Evolutionary conservation across 2,113 vertebrate genomes (phyloP).

Genomic region (Gavia stellata): DNA sequence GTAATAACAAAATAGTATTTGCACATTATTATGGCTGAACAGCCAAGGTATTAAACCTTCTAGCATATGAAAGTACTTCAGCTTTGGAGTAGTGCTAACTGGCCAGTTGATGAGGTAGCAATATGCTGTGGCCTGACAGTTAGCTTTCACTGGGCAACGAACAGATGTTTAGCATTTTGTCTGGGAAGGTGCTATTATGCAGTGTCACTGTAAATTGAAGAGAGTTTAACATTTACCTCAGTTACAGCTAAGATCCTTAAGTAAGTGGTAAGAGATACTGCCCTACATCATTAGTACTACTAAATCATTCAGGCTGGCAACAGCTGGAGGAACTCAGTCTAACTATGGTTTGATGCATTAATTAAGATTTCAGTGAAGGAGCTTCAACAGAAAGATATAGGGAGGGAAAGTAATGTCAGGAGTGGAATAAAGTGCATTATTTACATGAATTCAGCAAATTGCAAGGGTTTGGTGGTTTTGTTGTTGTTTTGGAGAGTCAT

Average conservation of each 20-base stretch:
- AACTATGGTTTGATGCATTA: neutral
- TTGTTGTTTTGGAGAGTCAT: neutral
- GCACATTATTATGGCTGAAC: neutral
- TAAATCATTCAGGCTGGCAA: neutral
- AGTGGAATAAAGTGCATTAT: neutral
- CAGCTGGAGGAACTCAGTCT: neutral
- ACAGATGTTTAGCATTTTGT: neutral
- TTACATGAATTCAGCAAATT: neutral
- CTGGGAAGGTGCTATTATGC: neutral
- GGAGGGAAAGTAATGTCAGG: neutral
- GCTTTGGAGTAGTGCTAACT: neutral
- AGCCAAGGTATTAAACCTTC: neutral
- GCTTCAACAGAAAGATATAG: neutral
- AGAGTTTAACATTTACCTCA: neutral
- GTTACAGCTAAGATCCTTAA: neutral
- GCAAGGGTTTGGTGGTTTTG: neutral
- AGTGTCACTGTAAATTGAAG: neutral
- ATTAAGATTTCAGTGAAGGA: neutral
- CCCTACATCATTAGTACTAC: neutral
- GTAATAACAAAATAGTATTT: neutral
- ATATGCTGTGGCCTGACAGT: neutral
- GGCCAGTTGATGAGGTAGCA: neutral
- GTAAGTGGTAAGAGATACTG: neutral
- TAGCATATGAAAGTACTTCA: neutral
- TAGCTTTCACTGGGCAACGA: neutral